Conservation (phyloP, 2,888 invertebrate species). For the Meteorus colon region DNA sequence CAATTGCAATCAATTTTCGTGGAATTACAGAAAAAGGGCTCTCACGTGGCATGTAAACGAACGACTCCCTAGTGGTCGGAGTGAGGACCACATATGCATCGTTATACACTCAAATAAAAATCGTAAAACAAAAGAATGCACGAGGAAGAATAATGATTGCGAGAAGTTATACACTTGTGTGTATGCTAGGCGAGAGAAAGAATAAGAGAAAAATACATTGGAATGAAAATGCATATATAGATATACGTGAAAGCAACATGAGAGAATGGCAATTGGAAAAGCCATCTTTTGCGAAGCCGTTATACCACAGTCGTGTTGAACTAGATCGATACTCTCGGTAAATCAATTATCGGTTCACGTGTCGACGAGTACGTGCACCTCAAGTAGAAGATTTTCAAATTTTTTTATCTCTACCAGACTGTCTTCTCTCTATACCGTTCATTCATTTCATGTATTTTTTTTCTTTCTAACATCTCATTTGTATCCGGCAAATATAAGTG, state of each 20-base stretch:
- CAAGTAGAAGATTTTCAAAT: slow-evolving; percentile 28
- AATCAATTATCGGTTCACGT: slow-evolving; percentile 33
- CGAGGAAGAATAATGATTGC: slow-evolving; percentile 27
- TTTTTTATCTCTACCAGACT: not conserved
- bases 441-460: not conserved
- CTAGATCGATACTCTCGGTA: slow-evolving; percentile 26
- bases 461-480: not conserved
- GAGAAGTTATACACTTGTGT: slow-evolving; percentile 12
- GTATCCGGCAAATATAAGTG: not conserved
- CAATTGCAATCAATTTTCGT: slow-evolving; percentile 55
- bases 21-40: slow-evolving; percentile 44
- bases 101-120: slow-evolving; percentile 40
- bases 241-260: slow-evolving; percentile 6
- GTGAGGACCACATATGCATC: slow-evolving; percentile 37
- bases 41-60: slow-evolving; percentile 52
- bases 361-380: not conserved
- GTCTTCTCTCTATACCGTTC: not conserved
- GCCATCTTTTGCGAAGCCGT: slow-evolving; percentile 10
- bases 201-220: slow-evolving; percentile 26
- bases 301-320: not conserved
- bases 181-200: slow-evolving; percentile 13
- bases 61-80: slow-evolving; percentile 51
- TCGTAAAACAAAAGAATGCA: slow-evolving; percentile 26
- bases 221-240: slow-evolving; percentile 5
- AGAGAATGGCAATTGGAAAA: slow-evolving; percentile 19